A percentile compares a stretch with the other conserved stretches of the same genome.
Conservation (phyloP, 2,888 invertebrate species). For the Boloria selene region DNA sequence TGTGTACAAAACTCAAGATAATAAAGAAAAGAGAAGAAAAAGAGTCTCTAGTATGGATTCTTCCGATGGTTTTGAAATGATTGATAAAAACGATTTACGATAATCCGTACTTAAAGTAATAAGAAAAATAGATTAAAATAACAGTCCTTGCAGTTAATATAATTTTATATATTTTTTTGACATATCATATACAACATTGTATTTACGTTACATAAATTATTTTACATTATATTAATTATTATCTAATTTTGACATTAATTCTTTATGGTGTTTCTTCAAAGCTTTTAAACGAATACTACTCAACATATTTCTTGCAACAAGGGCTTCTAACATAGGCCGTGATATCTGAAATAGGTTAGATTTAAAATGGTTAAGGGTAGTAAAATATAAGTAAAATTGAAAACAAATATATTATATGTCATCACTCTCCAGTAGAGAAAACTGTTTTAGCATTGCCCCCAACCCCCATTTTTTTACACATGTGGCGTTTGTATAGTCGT, state of each 20-base stretch:
- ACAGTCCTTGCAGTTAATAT: constrained; percentile 10
- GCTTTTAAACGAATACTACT: constrained; percentile 69
- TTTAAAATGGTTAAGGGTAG: constrained; percentile 3
- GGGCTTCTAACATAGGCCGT: constrained; percentile 75
- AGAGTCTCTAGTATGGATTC: constrained; percentile 68
- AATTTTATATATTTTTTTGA: constrained; percentile 29
- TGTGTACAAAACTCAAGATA: constrained; percentile 56
- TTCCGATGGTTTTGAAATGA: constrained; percentile 77
- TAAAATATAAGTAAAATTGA: constrained; percentile 7
- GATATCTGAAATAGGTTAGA: constrained; percentile 65
- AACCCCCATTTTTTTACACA: no score
- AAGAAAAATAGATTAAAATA: not conserved
- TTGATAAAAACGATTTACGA: constrained; percentile 70
- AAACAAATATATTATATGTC: not conserved
- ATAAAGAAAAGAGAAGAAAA: constrained; percentile 56
- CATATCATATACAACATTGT: constrained; percentile 25
- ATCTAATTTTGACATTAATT: constrained; percentile 72
- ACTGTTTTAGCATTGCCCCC: no score
- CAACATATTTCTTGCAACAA: constrained; percentile 71
- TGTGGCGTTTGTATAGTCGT: no score
- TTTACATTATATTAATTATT: constrained; percentile 54
- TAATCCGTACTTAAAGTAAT: constrained; percentile 44
- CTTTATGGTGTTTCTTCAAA: constrained; percentile 73
- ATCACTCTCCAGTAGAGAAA: no score
- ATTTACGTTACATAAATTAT: constrained; percentile 45